Evolutionary conservation across 1,140 invertebrate genomes (phyloP).

Genomic region (Mycetomoellerius zeteki): DNA sequence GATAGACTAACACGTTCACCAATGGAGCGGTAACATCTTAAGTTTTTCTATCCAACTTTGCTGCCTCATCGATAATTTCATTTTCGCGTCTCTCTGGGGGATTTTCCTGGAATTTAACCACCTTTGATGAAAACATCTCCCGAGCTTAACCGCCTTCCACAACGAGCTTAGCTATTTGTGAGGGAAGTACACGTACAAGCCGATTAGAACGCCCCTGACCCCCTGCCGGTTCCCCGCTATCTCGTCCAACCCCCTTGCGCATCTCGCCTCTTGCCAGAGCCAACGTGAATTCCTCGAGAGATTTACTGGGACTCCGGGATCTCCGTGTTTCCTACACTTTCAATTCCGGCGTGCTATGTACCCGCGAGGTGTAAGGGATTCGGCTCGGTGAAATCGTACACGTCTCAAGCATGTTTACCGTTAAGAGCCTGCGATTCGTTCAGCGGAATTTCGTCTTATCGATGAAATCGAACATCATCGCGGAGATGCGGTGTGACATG

Average conservation of each 20-base stretch:
- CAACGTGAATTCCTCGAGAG: constrained; percentile 68
- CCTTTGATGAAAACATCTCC: constrained; percentile 62
- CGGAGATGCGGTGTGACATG: background rate
- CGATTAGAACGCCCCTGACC: constrained; percentile 69
- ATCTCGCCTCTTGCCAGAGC: background rate
- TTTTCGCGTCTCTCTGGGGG: constrained; percentile 31
- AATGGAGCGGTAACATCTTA: background rate
- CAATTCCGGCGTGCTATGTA: constrained; percentile 54
- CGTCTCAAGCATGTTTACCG: constrained; percentile 52
- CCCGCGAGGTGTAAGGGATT: constrained; percentile 44
- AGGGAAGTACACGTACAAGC: constrained; percentile 70
- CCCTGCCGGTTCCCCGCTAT: background rate
- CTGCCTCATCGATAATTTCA: constrained; percentile 39
- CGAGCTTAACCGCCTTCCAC: constrained; percentile 56
- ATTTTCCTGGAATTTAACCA: constrained; percentile 63
- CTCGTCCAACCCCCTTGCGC: background rate
- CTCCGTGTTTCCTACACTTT: constrained; percentile 70
- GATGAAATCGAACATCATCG: constrained; percentile 36
- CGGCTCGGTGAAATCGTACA: constrained; percentile 56
- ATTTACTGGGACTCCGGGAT: constrained; percentile 70
- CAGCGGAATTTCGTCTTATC: constrained; percentile 44
- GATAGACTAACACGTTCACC: background rate
- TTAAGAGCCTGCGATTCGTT: constrained; percentile 25
- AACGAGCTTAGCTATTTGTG: constrained; percentile 71
- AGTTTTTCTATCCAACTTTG: constrained; percentile 32